Conservation (phyloP, 2,888 invertebrate genomes). For the Eretmocerus hayati region DNA sequence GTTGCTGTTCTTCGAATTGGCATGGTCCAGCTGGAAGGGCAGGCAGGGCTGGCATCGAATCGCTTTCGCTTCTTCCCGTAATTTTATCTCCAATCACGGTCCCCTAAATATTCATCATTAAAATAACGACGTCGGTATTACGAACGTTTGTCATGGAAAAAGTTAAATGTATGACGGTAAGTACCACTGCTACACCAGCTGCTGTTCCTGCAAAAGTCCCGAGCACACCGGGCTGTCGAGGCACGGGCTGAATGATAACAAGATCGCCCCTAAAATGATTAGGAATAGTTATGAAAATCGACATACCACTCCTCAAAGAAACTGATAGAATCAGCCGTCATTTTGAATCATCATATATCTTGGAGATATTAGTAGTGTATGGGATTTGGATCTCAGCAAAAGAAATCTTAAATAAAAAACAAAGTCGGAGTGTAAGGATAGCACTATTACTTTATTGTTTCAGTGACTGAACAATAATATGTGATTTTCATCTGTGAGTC, state of each 20-base stretch:
- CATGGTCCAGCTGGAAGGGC: constrained; percentile 18
- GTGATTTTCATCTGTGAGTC: too few species aligned
- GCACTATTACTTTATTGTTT: too few species aligned
- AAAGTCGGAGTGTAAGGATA: too few species aligned
- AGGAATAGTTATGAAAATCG: too few species aligned
- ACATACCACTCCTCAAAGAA: too few species aligned
- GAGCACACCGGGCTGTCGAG: constrained; percentile 23
- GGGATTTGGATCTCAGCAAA: too few species aligned
- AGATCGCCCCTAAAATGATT: constrained; percentile 20
- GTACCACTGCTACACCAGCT: constrained; percentile 30
- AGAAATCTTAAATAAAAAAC: too few species aligned
- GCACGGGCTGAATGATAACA: constrained; percentile 23
- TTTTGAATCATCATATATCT: too few species aligned
- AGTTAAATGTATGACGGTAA: too few species aligned
- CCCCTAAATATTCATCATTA: constrained; percentile 12
- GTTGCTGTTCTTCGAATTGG: constrained; percentile 21
- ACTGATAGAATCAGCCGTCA: too few species aligned
- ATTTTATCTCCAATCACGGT: constrained; percentile 25
- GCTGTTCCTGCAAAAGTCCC: constrained; percentile 29
- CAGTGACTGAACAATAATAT: too few species aligned
- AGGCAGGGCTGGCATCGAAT: neutral
- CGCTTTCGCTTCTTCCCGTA: constrained; percentile 19
- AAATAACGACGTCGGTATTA: neutral
- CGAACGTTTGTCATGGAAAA: neutral
- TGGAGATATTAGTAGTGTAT: too few species aligned